Percentiles rank a stretch among this genome's conserved stretches.
Conservation (phyloP, 2,888 invertebrate species). For the Oxycera nigricornis region DNA sequence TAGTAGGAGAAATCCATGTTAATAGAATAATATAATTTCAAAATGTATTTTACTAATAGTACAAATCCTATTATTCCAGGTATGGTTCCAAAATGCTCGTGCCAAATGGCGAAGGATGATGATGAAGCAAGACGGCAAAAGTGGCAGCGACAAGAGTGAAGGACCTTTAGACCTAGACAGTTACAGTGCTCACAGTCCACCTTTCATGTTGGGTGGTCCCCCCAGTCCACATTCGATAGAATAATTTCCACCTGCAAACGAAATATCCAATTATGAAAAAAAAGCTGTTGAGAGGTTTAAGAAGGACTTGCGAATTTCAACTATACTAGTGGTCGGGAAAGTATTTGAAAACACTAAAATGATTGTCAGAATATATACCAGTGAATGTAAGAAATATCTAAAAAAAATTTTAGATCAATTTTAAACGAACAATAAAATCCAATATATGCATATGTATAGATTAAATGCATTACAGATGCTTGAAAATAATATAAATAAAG, state of each 20-base stretch:
- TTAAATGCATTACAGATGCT: not conserved
- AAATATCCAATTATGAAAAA: not conserved
- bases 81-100: slow-evolving; percentile 99
- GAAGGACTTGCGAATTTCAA: too few species aligned
- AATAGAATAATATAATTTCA: too few species aligned
- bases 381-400: not conserved
- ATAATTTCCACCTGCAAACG: slow-evolving; percentile 49
- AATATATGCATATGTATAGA: not conserved
- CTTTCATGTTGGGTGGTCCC: slow-evolving; percentile 60
- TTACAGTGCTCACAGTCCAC: slow-evolving; percentile 61
- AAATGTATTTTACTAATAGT: too few species aligned
- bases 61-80: too few species aligned
- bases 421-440: slow-evolving; percentile 1
- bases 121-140: slow-evolving; percentile 79
- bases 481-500: not conserved
- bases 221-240: slow-evolving; percentile 59
- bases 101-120: slow-evolving; percentile 97
- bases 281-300: too few species aligned
- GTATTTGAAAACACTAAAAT: too few species aligned
- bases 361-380: not conserved
- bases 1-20: too few species aligned
- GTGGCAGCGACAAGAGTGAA: slow-evolving; percentile 60
- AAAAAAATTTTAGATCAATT: slow-evolving; percentile 9
- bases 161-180: slow-evolving; percentile 61
- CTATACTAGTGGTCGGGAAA: too few species aligned